Evolutionary conservation across 2,797 vertebrate species (phyloP), one percentile per base, ranked within the genome.

Genomic region (Danio albolineatus): DNA sequence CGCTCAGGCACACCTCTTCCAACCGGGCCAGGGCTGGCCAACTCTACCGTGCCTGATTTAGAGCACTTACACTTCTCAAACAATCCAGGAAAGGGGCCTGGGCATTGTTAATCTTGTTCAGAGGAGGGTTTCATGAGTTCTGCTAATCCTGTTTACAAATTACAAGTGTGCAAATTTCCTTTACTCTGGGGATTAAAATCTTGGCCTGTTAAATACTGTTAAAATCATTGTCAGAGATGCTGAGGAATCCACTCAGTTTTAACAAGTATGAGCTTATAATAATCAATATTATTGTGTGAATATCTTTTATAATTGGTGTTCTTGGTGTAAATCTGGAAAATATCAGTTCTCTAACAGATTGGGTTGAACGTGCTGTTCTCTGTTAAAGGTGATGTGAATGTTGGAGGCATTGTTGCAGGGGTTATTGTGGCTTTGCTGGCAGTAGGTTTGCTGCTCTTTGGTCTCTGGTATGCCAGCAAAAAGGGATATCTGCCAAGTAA

Each of bases 401-500:
- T 92, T 0, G 96, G 96, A 0, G 96, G 93, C 12, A 97, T 98
- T 0, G 96, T 95, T 77, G 97, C 96, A 0, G 96, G 94, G 0
- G 95, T 98, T 0, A 90, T 98, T 0, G 85, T 98, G 5, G 89
- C 89, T 8, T 89, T 97, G 14, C 88, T 98, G 71, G 88, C 96
- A 0, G 65, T 98, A 44, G 93, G 16, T 0, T 41, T 96, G 2
- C 84, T 95, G 64, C 86, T 61, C 62, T 88, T 96, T 7, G 97
- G 89, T 1, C 0, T 98, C 89, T 98, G 96, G 97, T 98, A 91
- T 5, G 96, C 96, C 73, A 81, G 93, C 49, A 95, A 92, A 78
- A 95, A 95, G 41, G 97, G 96, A 88, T 97, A 93, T 89, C 92
- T 97, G 49, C 91, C 93, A 72, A 93, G 96, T 98, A 87, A 95